Conservation (phyloP, 2,797 vertebrate genomes). For the Epinephelus malabaricus region DNA sequence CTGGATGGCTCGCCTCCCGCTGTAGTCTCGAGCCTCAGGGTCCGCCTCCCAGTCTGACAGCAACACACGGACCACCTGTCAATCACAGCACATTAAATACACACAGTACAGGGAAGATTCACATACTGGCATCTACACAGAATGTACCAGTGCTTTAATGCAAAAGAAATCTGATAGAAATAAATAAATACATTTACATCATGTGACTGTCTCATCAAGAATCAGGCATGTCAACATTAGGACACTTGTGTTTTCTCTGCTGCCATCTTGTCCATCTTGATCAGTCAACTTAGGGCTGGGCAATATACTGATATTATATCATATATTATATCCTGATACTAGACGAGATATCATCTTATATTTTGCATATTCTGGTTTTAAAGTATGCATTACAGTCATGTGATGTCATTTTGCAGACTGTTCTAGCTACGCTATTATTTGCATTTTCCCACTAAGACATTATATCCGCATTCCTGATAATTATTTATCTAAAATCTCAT, state of each 20-base stretch:
- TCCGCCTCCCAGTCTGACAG: slow-evolving; percentile 96
- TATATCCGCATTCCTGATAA: no score
- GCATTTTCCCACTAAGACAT: no score
- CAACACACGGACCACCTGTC: slow-evolving; percentile 85
- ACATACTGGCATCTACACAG: neutral
- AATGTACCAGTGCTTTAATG: neutral
- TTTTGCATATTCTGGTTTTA: no score
- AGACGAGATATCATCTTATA: no score
- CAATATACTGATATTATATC: no score
- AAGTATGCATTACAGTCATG: no score
- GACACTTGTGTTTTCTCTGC: no score
- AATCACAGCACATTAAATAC: neutral
- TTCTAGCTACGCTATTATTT: no score
- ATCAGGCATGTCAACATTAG: neutral
- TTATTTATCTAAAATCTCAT: no score
- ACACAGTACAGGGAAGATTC: neutral
- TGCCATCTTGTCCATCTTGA: neutral
- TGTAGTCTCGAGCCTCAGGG: slow-evolving; percentile 94
- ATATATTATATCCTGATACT: no score
- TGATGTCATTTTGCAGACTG: no score
- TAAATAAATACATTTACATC: neutral
- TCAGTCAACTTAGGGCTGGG: neutral
- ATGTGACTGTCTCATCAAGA: neutral
- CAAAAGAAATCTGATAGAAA: neutral
- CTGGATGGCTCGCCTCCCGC: slow-evolving; percentile 93